Base-by-base conservation (phyloP, 1,140 invertebrate species). In the Hylaeus volcanicus region DNA sequence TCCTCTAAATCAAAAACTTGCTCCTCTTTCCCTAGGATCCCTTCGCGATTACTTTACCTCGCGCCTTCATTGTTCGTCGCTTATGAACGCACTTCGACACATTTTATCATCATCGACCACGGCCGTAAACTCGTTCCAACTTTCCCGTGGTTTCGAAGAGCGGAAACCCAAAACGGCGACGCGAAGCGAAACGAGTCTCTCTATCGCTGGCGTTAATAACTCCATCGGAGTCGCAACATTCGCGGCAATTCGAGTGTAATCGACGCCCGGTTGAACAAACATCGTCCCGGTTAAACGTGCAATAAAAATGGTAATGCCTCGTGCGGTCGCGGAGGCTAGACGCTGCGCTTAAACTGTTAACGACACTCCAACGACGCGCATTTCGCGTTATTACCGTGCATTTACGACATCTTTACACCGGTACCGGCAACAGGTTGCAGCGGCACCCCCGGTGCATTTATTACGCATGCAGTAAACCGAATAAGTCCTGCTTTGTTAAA, bases 331-430 rank as follows among this genome's bases (percentile, higher is more conserved):
- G 45, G 12, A 82, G 71, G 69, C 60, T 60, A 74, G 80, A 82
- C 73, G 79, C 61, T 73, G 63, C 75, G 81, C 76, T 86, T 66
- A 86, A 76, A 86, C 85, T 76, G 82, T 77, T 80, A 86, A 86
- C 81, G 81, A 79, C 76, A 79, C 84, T 74, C 81, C n/a, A 53
- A 26, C 73, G 64, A 68, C 63, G 64, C 74, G 77, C 74, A 65
- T 77, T 83, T 86, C 85, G 77, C 85, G 81, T 87, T 87, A 87
- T 87, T 87, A 86, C 86, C 74, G 85, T 80, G 70, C 85, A 77
- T 87, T 87, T 87, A 87, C 86, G 86, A 86, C 86, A 83, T 86
- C 86, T 83, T 86, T 86, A 87, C 83, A 79, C 81, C 74, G 68
- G 69, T 79, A 76, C 74, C 85, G 48, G 86, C 85, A 87, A 87